A percentile compares a stretch with the other conserved stretches of the same genome.
These are phyloP conservation scores for Zaprionus inermis DNA, from an alignment of 1,140 invertebrate genomes.

Conservation along the genomic window DNA sequence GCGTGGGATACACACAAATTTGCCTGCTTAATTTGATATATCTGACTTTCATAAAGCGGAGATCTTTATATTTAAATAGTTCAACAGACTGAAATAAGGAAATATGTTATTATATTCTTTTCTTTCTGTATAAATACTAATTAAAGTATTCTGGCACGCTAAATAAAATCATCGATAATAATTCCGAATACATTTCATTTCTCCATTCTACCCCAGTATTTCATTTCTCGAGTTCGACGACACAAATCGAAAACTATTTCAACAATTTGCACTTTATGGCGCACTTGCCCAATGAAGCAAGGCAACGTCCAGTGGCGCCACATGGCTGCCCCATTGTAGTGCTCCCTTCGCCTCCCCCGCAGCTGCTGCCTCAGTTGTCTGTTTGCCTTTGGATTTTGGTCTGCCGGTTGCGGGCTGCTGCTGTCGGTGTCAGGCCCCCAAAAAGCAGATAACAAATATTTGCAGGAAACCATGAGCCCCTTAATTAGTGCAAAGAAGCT, in stretches of 20 bases:
- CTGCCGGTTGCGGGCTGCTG: conserved; percentile 13
- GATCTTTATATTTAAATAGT: too few relatives aligned
- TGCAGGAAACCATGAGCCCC: conserved; percentile 81
- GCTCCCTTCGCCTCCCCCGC: conserved; percentile 16
- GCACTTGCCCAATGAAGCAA: conserved; percentile 70
- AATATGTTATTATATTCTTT: too few relatives aligned
- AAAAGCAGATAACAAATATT: conserved; percentile 81
- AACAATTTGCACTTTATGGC: conserved; percentile 73
- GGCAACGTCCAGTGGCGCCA: conserved; percentile 69
- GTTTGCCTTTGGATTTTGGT: conserved; percentile 52
- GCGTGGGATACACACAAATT: too few relatives aligned
- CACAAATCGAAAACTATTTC: conserved; percentile 69
- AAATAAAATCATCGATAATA: conserved; percentile 1
- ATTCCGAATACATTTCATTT: conserved; percentile 2
- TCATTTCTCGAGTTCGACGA: conserved; percentile 25
- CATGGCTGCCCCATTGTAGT: conserved; percentile 71
- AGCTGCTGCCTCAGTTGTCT: conserved; percentile 32
- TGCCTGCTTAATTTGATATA: too few relatives aligned
- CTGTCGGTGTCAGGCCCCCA: conserved; percentile 25
- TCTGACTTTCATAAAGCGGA: too few relatives aligned
- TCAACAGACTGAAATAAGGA: too few relatives aligned
- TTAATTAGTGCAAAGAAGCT: conserved; percentile 81
- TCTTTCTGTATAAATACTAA: neutral
- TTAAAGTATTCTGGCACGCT: neutral
- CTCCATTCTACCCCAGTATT: neutral